Conservation (phyloP, 1,140 invertebrate species). For the Bacillus rossius region DNA sequence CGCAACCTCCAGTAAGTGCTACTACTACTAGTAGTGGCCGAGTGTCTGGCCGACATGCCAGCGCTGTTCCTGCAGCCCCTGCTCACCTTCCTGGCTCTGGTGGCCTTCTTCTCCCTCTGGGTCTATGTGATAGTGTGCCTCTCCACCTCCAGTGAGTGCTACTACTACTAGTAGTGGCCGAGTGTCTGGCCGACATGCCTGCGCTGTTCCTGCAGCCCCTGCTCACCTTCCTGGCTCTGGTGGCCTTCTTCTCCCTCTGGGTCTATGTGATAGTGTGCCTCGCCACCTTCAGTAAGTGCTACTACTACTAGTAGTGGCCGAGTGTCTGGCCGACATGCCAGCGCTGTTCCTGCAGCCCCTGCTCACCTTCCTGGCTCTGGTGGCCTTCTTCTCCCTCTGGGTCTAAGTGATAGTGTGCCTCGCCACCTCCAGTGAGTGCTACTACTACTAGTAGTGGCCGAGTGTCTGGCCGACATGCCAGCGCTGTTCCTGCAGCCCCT, state of each 20-base stretch:
- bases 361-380: constrained; percentile 72
- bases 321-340: constrained; percentile 74
- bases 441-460: no score
- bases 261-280: constrained; percentile 66
- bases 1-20: constrained; percentile 62
- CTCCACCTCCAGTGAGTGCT: constrained; percentile 64
- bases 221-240: constrained; percentile 72
- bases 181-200: constrained; percentile 74
- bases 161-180: no score
- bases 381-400: constrained; percentile 82
- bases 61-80: constrained; percentile 83
- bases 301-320: no score
- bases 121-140: constrained; percentile 66
- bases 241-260: constrained; percentile 82
- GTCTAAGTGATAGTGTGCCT: constrained; percentile 66
- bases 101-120: constrained; percentile 82
- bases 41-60: constrained; percentile 74
- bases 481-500: constrained; percentile 83
- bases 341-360: constrained; percentile 83
- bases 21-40: no score
- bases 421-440: constrained; percentile 64
- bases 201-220: constrained; percentile 83
- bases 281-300: constrained; percentile 63
- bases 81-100: constrained; percentile 72
- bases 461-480: constrained; percentile 74